Base-by-base conservation (phyloP, 1,140 invertebrate species). In the Drosophila melanogaster region DNA sequence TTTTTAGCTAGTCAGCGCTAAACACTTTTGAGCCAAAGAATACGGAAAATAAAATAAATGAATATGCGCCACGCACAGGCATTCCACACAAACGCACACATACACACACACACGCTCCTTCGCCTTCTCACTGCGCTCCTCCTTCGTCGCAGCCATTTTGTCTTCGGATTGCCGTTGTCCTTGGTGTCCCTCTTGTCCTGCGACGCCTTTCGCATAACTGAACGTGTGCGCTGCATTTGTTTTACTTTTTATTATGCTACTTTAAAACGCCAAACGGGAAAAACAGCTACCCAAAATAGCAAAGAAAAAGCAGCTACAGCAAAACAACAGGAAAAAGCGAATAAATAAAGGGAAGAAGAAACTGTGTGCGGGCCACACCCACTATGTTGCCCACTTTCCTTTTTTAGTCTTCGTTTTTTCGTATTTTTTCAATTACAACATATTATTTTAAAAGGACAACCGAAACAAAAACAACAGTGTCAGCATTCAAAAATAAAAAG, bases 171-270 rank as follows among this genome's bases (percentile, higher is more conserved):
- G 40, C 53, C 66, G 70, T 50, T 56, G 41, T 40, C 71, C 47
- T 65, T 55, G 41, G 7, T 49, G 49, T 14, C 69, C 58, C 61
- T 64, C 61, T 62, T 60, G 73, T 69, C 46, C 76, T 71, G 77
- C 60, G 70, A 77, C 61, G 79, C 79, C 79, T 64, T 72, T 71
- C 71, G 76, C 80, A 84, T 84, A 84, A 76, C 81, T 84, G 61
- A 84, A 77, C 80, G 81, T 84, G 80, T 84, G 76, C 76, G 78
- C 80, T 84, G 81, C 81, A 84, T 84, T 84, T 84, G 81, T 84
- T 84, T 79, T 77, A 79, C 80, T 79, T 84, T 84, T 84, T 84
- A 84, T 84, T 84, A 79, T 79, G 80, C 80, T 79, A 77, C 76
- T 84, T 84, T 84, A 84, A 84, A 84, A 79, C 67, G 72, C 57